A percentile compares a stretch with the other conserved stretches of the same genome.
Conservation (phyloP, 2,113 vertebrate species). For the Microcebus murinus region DNA sequence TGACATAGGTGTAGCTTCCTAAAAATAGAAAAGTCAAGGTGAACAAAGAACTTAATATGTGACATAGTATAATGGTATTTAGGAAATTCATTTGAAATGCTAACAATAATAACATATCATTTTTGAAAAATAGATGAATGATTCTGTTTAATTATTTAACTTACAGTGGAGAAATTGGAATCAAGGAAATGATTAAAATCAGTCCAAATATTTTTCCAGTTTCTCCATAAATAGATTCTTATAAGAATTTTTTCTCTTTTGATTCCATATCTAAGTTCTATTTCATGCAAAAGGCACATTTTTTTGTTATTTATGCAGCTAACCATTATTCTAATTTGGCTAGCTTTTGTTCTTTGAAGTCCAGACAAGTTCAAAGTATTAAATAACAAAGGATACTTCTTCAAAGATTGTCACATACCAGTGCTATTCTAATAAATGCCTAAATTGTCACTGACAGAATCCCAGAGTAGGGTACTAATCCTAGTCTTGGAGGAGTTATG, state of each 20-base stretch:
- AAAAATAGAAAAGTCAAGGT: neutral
- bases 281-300: neutral
- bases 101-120: constrained; percentile 8
- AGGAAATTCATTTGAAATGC: neutral
- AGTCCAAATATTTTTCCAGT: neutral
- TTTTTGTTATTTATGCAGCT: neutral
- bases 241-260: neutral
- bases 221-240: constrained; percentile 28
- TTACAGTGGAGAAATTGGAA: constrained; percentile 27
- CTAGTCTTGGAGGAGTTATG: neutral
- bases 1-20: neutral
- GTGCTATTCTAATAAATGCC: neutral
- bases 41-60: neutral
- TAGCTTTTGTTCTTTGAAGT: constrained; percentile 18
- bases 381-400: neutral
- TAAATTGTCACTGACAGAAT: neutral
- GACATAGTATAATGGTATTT: neutral
- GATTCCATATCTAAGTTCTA: neutral
- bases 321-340: constrained; percentile 18
- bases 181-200: constrained; percentile 32
- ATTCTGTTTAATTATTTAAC: constrained; percentile 26
- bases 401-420: neutral
- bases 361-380: neutral
- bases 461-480: neutral
- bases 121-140: constrained; percentile 20